phyloP scores from a whole-genome alignment of 2,888 invertebrate species.

The Baccha elongata region DNA sequence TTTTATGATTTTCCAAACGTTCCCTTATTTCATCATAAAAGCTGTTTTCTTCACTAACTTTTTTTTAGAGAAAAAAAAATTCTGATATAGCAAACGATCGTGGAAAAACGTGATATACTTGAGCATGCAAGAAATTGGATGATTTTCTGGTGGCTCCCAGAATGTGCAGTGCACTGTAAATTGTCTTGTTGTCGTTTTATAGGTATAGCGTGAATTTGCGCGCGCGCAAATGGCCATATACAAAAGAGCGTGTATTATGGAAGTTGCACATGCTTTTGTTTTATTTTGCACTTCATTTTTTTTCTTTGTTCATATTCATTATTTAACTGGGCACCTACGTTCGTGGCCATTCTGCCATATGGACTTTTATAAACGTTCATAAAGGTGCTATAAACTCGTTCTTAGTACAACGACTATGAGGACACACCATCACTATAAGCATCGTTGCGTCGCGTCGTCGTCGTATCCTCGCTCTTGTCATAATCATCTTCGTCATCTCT shows the following conservation, averaged over 20 bases:
- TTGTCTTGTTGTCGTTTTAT: conserved; percentile 57
- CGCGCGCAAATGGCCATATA: conserved; percentile 48
- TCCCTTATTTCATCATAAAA: conserved; percentile 62
- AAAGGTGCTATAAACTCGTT: conserved; percentile 72
- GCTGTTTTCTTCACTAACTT: conserved; percentile 41
- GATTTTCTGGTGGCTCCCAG: conserved; percentile 73
- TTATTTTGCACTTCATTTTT: conserved; percentile 3
- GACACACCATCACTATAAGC: conserved; percentile 49
- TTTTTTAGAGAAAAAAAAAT: conserved; percentile 5
- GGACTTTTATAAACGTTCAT: conserved; percentile 45
- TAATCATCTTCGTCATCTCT: conserved; percentile 47
- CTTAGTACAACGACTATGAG: conserved; percentile 47
- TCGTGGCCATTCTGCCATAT: conserved; percentile 38
- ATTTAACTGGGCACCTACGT: conserved; percentile 47
- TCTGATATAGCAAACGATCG: conserved; percentile 25
- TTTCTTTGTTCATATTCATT: neutral
- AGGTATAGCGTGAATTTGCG: conserved; percentile 24
- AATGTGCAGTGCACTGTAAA: conserved; percentile 62
- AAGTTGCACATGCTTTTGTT: conserved; percentile 14
- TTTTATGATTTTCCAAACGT: conserved; percentile 23
- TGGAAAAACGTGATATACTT: conserved; percentile 75
- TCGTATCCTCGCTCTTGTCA: conserved; percentile 26
- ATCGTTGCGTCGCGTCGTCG: conserved; percentile 5
- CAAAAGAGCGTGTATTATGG: conserved; percentile 64
- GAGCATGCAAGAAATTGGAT: conserved; percentile 75